These are phyloP conservation scores for Lepidothrix coronata DNA, from an alignment of 2,113 vertebrate genomes.

Conservation along the genomic window DNA sequence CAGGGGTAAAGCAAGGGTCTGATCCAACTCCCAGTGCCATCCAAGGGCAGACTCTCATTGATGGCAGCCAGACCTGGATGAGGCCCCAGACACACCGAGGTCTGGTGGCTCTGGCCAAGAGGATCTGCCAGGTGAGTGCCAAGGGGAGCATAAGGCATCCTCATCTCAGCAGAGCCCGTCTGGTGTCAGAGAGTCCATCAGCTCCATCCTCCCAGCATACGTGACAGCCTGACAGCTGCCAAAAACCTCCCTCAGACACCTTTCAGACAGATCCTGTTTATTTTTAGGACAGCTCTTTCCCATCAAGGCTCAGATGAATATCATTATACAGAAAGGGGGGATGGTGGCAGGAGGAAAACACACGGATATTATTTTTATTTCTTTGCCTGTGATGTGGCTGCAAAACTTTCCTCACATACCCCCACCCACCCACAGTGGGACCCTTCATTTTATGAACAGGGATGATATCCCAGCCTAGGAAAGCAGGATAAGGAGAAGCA, in stretches of 20 bases:
- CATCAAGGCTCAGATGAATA: neutral
- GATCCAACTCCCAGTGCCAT: neutral
- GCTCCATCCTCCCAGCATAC: neutral
- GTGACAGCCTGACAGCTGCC: slow-evolving; percentile 61
- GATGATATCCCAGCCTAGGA: neutral
- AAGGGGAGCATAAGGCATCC: slow-evolving; percentile 39
- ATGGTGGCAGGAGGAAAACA: neutral
- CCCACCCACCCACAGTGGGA: neutral
- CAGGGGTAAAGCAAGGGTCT: neutral
- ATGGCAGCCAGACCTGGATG: neutral
- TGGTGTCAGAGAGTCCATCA: slow-evolving; percentile 34
- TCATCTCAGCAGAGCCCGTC: slow-evolving; percentile 6
- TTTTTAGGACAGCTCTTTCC: slow-evolving; percentile 62
- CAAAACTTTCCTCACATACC: neutral
- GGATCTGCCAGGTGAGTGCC: neutral
- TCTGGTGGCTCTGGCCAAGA: slow-evolving; percentile 1
- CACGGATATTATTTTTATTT: neutral
- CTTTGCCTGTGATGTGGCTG: neutral
- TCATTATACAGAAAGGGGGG: neutral
- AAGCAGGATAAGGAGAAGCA: slow-evolving; percentile 6
- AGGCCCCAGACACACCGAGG: neutral
- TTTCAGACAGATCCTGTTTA: slow-evolving; percentile 61
- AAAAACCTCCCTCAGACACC: slow-evolving; percentile 63
- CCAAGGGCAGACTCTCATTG: slow-evolving; percentile 44
- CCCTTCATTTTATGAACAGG: neutral